Conservation (phyloP, 2,888 invertebrate genomes). For the Linnaemya tessellans region DNA sequence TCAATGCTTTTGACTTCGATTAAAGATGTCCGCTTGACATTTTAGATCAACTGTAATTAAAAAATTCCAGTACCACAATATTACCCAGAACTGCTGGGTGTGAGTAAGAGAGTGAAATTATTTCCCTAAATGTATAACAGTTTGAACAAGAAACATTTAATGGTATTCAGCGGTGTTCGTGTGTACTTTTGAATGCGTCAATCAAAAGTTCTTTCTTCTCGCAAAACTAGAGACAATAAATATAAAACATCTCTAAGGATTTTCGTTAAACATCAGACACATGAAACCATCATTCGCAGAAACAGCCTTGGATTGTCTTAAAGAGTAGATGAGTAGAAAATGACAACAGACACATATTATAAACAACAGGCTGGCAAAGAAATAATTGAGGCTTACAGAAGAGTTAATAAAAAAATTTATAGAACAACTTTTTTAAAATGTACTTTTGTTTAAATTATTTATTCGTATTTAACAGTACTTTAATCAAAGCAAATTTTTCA, state of each 20-base stretch:
- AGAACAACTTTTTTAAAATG: neutral
- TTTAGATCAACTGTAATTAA: no score
- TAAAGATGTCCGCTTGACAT: neutral
- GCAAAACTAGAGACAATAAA: constrained; percentile 49
- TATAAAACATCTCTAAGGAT: constrained; percentile 32
- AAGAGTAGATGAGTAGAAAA: constrained; percentile 11
- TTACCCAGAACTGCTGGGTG: neutral
- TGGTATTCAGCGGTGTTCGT: constrained; percentile 6
- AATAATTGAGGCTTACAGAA: neutral
- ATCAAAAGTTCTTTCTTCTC: constrained; percentile 49
- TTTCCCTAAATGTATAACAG: neutral
- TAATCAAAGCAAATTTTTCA: neutral
- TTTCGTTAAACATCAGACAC: neutral
- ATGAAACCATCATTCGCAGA: neutral
- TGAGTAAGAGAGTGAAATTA: neutral
- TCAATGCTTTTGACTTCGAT: neutral
- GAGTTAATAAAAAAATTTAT: neutral
- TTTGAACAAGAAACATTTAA: constrained; percentile 16
- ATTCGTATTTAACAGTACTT: no score
- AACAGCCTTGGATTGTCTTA: constrained; percentile 53
- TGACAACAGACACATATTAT: constrained; percentile 22
- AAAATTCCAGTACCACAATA: neutral
- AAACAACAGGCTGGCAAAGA: neutral
- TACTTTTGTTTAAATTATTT: no score
- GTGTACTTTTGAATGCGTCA: constrained; percentile 40